Percentiles rank a stretch among this genome's conserved stretches.
These are phyloP conservation scores for Drosophila oshimai DNA, from an alignment of 1,140 invertebrate genomes.

Conservation along the genomic window DNA sequence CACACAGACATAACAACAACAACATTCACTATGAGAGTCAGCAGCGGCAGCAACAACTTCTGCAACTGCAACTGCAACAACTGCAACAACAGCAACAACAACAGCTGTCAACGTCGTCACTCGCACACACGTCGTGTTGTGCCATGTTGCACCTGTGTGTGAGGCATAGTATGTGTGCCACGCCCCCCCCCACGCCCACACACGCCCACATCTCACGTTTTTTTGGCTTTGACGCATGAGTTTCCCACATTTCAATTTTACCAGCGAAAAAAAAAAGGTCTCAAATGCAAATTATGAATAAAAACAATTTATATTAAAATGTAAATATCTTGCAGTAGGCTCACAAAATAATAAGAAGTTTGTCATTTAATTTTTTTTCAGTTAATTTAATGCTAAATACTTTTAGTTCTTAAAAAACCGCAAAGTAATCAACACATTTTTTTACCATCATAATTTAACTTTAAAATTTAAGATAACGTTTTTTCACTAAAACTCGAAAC, in stretches of 20 bases:
- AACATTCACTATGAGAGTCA: slow-evolving; percentile 7
- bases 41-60: slow-evolving; percentile 20
- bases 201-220: background rate
- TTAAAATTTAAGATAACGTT: too few species aligned
- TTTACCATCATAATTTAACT: too few species aligned
- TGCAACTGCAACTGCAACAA: slow-evolving; percentile 38
- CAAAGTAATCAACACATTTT: too few species aligned
- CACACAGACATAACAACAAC: slow-evolving; percentile 35
- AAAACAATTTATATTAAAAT: too few species aligned
- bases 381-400: too few species aligned
- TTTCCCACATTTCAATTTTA: background rate
- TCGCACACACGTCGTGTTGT: slow-evolving; percentile 66
- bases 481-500: too few species aligned
- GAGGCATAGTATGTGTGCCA: slow-evolving; percentile 79
- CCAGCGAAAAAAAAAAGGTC: background rate
- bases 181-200: background rate
- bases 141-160: slow-evolving; percentile 79
- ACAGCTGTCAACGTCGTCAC: slow-evolving; percentile 40
- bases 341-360: too few species aligned
- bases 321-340: too few species aligned
- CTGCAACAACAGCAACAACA: slow-evolving; percentile 30
- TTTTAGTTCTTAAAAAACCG: too few species aligned
- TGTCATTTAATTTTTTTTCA: too few species aligned
- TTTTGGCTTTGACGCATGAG: background rate
- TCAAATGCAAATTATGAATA: background rate